These are phyloP conservation scores for Darevskia mixta DNA, from an alignment of 2,797 vertebrate genomes.

Conservation along the genomic window DNA sequence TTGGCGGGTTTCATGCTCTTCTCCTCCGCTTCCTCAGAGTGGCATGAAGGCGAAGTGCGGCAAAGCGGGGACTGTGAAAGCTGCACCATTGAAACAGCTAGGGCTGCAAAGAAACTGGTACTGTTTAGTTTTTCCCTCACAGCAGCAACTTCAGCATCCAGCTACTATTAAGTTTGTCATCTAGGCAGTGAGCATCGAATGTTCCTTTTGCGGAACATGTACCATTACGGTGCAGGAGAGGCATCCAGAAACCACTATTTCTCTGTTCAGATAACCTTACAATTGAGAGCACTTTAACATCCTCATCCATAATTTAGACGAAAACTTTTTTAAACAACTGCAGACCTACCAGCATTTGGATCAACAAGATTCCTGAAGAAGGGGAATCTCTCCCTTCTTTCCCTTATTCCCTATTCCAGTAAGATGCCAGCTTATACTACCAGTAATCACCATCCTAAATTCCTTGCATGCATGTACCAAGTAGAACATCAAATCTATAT, in stretches of 20 bases:
- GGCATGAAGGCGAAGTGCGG: conserved; percentile 76
- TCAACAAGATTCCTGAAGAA: not conserved
- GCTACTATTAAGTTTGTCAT: not conserved
- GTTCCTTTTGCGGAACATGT: not conserved
- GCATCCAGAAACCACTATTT: conserved; percentile 61
- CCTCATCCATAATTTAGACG: not conserved
- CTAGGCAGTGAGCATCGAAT: not conserved
- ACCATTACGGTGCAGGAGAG: conserved; percentile 1
- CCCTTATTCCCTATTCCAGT: not conserved
- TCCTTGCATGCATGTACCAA: not conserved
- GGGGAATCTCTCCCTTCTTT: not conserved
- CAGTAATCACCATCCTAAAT: not conserved
- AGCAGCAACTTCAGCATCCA: not conserved
- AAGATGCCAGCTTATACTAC: not conserved
- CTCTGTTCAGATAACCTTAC: conserved; percentile 28
- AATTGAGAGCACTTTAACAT: not conserved
- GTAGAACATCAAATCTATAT: not conserved
- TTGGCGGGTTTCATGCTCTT: conserved; percentile 80
- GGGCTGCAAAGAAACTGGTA: conserved; percentile 64
- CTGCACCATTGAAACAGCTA: conserved; percentile 88
- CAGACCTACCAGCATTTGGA: not conserved
- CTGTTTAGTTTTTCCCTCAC: conserved; percentile 34
- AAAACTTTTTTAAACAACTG: not conserved
- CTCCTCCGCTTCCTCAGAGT: conserved; percentile 70
- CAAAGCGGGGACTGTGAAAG: conserved; percentile 80